phyloP scores from a whole-genome alignment of 92 coral and sea anemone species.

The Zoanthus solanderi region DNA sequence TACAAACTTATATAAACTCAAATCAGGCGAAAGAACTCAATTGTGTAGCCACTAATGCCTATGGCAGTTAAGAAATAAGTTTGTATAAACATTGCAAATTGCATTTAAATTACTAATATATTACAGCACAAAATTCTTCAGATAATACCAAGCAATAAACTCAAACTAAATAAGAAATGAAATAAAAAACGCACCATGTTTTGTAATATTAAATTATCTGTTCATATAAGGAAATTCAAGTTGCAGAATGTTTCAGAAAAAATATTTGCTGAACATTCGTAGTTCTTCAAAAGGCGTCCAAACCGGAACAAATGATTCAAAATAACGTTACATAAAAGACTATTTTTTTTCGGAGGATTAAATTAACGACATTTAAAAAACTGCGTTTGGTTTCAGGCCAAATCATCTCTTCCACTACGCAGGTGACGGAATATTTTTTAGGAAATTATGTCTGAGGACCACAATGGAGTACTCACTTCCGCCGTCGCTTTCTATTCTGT shows the following conservation, averaged over 20 bases:
- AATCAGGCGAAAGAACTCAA: too few relatives aligned
- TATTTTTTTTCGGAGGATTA: neutral
- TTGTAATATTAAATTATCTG: neutral
- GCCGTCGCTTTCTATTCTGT: neutral
- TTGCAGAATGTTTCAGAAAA: neutral
- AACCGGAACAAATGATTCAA: neutral
- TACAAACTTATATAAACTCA: too few relatives aligned
- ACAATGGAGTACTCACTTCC: neutral
- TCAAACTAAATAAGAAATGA: neutral
- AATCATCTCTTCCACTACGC: neutral
- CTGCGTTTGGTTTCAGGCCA: neutral
- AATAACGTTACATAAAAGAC: neutral
- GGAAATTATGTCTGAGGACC: neutral
- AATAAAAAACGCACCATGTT: neutral
- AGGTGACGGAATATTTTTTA: neutral
- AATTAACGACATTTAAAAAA: neutral
- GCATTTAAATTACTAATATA: too few relatives aligned
- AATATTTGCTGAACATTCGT: neutral
- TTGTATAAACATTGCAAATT: too few relatives aligned
- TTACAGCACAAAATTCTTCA: too few relatives aligned
- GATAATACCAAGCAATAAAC: too few relatives aligned
- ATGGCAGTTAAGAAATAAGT: too few relatives aligned
- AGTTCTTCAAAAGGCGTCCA: neutral
- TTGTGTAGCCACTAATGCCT: too few relatives aligned
- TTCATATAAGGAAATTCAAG: neutral